Percentiles rank a stretch among this genome's conserved stretches.
These are phyloP conservation scores for Ceratotherium simum DNA, from an alignment of 2,113 vertebrate genomes.

Conservation along the genomic window DNA sequence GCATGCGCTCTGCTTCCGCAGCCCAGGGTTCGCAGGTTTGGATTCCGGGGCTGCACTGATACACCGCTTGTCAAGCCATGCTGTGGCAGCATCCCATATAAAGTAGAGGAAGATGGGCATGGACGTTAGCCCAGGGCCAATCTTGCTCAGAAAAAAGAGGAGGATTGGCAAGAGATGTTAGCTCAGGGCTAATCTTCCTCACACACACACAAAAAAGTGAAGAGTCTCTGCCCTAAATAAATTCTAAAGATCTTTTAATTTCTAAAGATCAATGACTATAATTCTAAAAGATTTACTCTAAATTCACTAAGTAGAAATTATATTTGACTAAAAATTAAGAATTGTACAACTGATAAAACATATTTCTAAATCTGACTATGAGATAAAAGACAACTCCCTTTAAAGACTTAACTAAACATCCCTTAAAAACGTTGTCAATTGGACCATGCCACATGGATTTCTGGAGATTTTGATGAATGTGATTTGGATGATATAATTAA, in stretches of 20 bases:
- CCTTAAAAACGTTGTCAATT: not conserved
- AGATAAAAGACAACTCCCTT: not conserved
- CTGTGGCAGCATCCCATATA: too few relatives aligned
- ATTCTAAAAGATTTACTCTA: not conserved
- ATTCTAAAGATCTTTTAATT: not conserved
- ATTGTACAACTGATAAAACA: not conserved
- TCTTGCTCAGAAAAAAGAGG: too few relatives aligned
- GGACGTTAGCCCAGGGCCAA: too few relatives aligned
- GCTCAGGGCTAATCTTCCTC: too few relatives aligned
- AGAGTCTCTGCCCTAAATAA: not conserved
- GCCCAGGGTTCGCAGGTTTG: too few relatives aligned
- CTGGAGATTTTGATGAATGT: not conserved
- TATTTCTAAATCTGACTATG: conserved; percentile 3
- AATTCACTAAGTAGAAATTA: not conserved
- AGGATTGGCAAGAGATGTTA: too few relatives aligned
- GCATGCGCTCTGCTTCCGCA: too few relatives aligned
- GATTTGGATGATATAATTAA: not conserved
- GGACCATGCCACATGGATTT: not conserved
- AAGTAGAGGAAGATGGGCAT: too few relatives aligned
- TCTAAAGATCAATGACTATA: not conserved
- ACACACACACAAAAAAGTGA: not conserved
- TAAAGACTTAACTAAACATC: not conserved
- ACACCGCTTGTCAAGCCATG: too few relatives aligned
- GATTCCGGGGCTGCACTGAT: too few relatives aligned
- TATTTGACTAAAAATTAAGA: not conserved